Evolutionary conservation across 2,113 vertebrate species (phyloP), one percentile per base, ranked within the genome.

Genomic region (Tor tambroides): DNA sequence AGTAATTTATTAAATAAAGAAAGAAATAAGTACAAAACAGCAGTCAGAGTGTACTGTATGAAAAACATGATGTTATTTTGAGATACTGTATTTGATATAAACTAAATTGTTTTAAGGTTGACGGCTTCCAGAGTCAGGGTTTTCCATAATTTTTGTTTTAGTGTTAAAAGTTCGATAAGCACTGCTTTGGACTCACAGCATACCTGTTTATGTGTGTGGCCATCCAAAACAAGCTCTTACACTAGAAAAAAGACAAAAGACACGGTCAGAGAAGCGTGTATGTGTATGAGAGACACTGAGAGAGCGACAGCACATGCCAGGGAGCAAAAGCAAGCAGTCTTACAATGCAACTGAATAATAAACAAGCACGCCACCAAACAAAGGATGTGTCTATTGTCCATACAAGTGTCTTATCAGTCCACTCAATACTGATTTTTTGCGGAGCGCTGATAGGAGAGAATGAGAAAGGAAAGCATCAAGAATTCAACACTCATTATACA

Each of bases 401-500:
- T 38, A 79, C n/a, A 32, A 38, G 49, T 65, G 84, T 63, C 59
- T 81, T 79, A 78, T 74, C 28, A 81, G 69, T 72, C 51, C 41
- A n/a, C 9, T 51, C 32, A 69, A 83, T 83, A 69, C 38, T 89
- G 77, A 87, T 76, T 80, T 76, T 80, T 80, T 86, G 32, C 76
- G 23, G 79, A 74, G 49, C 6, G 54, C 51, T 86, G 86, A 80
- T 86, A 76, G 67, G 56, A 61, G 26, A 65, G 78, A 87, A 67
- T 83, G 80, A 87, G 77, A 78, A 74, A 74, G 79, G 71, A 19
- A 84, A 88, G 71, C 83, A 83, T 87, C 85, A 87, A 80, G 83
- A 74, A 85, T 75, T 49, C 78, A 56, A 72, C 72, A 71, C 89
- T 88, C 87, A 88, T 90, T 90, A 90, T 87, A 83, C 71, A 6